Evolutionary conservation across 2,888 invertebrate species (phyloP), one percentile per base, ranked within the genome.

Genomic region (Cheilosia grossa): DNA sequence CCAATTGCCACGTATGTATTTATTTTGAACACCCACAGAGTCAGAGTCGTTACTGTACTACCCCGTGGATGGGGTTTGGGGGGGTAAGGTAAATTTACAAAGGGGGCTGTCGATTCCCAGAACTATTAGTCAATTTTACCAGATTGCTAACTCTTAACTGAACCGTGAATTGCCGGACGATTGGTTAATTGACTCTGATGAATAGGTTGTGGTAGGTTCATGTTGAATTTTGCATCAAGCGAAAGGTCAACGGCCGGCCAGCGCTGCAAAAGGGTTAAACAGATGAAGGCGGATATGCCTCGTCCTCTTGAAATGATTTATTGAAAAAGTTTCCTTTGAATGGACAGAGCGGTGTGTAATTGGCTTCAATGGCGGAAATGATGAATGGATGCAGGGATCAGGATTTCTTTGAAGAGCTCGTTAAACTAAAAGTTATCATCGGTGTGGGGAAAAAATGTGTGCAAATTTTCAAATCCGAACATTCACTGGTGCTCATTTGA

Each of bases 181-280:
- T 85, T 85, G 81, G 81, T 77, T 85, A 85, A 85, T 85, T 85
- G 85, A 81, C 61, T 85, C 75, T 61, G 81, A 85, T 85, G 85
- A 85, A 85, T 85, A 30, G 81, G 56, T 81, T 85, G 81, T 53
- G 85, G 85, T 81, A 85, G 85, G 85, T 85, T 81, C 77, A 77
- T 61, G 72, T 67, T 81, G 66, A 72, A 58, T 27, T 19, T 53
- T 53, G 44, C 56, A 73, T 53, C 56, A 19, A 40, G 19, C 66
- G 61, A 75, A 80, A 81, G 85, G 70, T 85, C 72, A 56, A 72
- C 70, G 56, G 61, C 75, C 70, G 56, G 61, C 75, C 85, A 9
- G 59, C 24, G 49, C 49, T 13, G 24, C 40, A 64, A 51, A 27
- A 58, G 24, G 27, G 27, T 42, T 24, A 30, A 74, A 51, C 21